Base-by-base conservation (phyloP, 2,797 vertebrate species). In the Cryptoblepharus egeriae region DNA sequence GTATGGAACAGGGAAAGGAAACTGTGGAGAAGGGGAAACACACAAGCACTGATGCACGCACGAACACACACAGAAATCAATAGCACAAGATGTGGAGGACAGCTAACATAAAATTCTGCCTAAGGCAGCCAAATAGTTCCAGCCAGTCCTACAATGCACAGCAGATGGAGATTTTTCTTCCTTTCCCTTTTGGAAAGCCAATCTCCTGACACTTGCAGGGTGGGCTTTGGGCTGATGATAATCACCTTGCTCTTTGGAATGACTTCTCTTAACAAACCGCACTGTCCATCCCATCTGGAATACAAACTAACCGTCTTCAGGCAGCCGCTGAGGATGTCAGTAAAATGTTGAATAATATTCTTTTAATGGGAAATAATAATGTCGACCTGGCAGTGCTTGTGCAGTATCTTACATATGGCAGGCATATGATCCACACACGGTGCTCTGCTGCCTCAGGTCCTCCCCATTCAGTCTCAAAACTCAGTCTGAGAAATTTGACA, bases 341-440 rank as follows among this genome's bases (percentile, higher is more conserved):
- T 93, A 92, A 91, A 95, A 94, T 80, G 71, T 79, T 85, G 88
- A 91, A 94, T 90, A 93, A 93, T 95, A 93, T 82, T 94, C 94
- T 92, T 92, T 92, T 92, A 93, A 73, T 93, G 85, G 88, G 89
- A 88, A 94, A 87, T 91, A 90, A 90, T 90, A 90, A 60, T 81
- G 90, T 83, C 80, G 87, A 92, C 88, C 89, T 95, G 94, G 93
- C 93, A 87, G 64, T 73, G 79, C 73, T 94, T 90, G 83, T 90
- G 88, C 65, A 75, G 86, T 4, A 88, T 86, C 69, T n/a, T 82
- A 88, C 95, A 95, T 95, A 93, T 95, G 95, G 94, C 16, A 83
- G 93, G 45, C 95, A 96, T 89, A 93, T 95, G 94, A 79, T 67
- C 39, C 18, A 10, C 55, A 61, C 68, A 60, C 77, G 30, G 26